Evolutionary conservation across 1,140 invertebrate genomes (phyloP).

Genomic region (Formica exsecta): DNA sequence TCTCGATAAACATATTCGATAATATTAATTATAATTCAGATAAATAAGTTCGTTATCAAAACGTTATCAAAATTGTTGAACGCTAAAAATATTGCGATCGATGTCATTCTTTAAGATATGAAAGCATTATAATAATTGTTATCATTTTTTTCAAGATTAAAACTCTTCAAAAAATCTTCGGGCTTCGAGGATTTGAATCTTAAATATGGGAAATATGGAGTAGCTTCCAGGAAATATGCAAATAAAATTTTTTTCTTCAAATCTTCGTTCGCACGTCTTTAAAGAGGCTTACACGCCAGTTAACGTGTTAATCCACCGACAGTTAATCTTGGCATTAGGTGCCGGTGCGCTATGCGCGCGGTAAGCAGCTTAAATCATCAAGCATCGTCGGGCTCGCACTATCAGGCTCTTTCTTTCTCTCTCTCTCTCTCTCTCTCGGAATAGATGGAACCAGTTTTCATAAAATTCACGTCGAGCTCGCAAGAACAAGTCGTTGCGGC

Average conservation of each 20-base stretch:
- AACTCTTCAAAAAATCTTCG: neutral
- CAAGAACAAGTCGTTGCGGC: neutral
- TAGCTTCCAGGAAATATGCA: neutral
- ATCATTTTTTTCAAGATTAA: neutral
- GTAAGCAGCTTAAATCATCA: slow-evolving; percentile 75
- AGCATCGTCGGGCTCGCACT: slow-evolving; percentile 42
- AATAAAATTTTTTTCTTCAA: slow-evolving; percentile 14
- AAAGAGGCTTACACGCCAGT: slow-evolving; percentile 62
- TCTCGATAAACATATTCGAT: slow-evolving; percentile 26
- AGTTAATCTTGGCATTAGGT: slow-evolving; percentile 68
- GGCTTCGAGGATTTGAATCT: no score
- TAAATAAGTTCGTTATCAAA: neutral
- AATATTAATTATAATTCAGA: no score
- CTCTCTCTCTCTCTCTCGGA: no score
- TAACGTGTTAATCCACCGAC: slow-evolving; percentile 73
- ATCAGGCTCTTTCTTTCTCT: neutral
- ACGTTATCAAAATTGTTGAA: neutral
- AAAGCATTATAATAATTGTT: neutral
- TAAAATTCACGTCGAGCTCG: slow-evolving; percentile 23
- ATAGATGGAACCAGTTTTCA: slow-evolving; percentile 40
- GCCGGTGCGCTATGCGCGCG: slow-evolving; percentile 33
- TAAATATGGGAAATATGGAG: slow-evolving; percentile 49
- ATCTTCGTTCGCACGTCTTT: slow-evolving; percentile 22
- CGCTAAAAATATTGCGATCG: neutral
- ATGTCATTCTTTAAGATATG: neutral